These are phyloP conservation scores for Alloplasta piceator DNA, from an alignment of 2,888 invertebrate genomes.

Conservation along the genomic window DNA sequence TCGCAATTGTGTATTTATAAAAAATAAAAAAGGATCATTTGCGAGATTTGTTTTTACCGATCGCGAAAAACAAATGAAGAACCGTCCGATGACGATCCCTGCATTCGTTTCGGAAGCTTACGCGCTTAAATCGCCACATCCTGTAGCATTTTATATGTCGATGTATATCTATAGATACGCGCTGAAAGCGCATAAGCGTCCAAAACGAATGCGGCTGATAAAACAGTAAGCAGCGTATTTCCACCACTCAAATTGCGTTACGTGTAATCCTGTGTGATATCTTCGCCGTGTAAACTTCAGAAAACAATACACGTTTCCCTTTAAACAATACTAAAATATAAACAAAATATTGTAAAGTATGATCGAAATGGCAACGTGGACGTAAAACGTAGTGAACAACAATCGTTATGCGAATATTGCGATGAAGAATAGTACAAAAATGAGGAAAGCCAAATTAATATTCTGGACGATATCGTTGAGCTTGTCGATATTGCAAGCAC, in stretches of 20 bases:
- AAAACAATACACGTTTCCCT: constrained; percentile 6
- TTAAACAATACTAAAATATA: neutral
- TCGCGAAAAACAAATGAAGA: neutral
- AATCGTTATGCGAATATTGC: neutral
- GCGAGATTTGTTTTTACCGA: neutral
- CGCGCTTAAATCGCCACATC: too few relatives aligned
- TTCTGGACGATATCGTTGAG: constrained; percentile 46
- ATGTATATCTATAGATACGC: too few relatives aligned
- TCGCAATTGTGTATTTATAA: neutral
- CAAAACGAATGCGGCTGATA: too few relatives aligned
- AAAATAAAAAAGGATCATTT: neutral
- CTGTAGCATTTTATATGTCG: too few relatives aligned
- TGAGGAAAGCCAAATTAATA: constrained; percentile 34
- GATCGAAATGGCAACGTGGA: neutral
- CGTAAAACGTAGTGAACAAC: neutral
- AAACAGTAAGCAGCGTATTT: neutral
- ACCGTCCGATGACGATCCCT: neutral
- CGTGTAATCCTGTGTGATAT: constrained; percentile 40
- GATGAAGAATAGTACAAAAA: constrained; percentile 15
- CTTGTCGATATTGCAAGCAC: constrained; percentile 55
- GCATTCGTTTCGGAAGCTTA: too few relatives aligned
- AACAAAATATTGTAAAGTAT: neutral
- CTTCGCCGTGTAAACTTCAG: neutral
- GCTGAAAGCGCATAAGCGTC: too few relatives aligned
- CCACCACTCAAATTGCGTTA: constrained; percentile 31